Percentiles rank a stretch among this genome's conserved stretches.
phyloP scores from a whole-genome alignment of 2,797 vertebrate genomes.

The Anabas testudineus region DNA sequence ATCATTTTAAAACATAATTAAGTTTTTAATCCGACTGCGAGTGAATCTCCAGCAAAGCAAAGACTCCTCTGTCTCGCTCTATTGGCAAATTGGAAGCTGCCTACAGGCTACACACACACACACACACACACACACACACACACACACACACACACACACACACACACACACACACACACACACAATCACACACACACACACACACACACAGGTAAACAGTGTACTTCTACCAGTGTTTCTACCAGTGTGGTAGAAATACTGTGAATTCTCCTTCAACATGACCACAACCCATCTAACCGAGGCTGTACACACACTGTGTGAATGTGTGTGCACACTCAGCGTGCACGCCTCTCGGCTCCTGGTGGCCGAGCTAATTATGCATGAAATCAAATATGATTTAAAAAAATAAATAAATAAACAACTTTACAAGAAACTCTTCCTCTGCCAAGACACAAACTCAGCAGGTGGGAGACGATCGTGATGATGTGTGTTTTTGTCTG shows the following conservation, averaged over 20 bases:
- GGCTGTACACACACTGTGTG: conserved; percentile 3
- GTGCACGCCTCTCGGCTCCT: conserved; percentile 56
- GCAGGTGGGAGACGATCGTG: conserved; percentile 37
- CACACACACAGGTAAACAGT: conserved; percentile 14
- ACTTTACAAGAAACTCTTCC: conserved; percentile 67
- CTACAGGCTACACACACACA: conserved; percentile 37
- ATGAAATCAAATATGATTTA: conserved; percentile 87
- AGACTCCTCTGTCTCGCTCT: conserved; percentile 36
- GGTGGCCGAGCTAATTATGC: conserved; percentile 84
- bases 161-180: conserved; percentile 28
- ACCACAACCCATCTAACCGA: conserved; percentile 16
- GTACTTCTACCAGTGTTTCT: conserved; percentile 3
- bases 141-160: conserved; percentile 8
- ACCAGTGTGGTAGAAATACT: conserved; percentile 22
- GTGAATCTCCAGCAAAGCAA: conserved; percentile 80
- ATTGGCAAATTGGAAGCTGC: conserved; percentile 70
- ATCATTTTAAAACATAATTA: conserved; percentile 99
- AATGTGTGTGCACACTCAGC: conserved; percentile 44
- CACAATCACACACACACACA: conserved; percentile 9
- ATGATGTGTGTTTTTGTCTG: conserved; percentile 44
- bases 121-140: conserved; percentile 13
- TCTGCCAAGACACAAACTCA: conserved; percentile 26
- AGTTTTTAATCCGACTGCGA: conserved; percentile 91
- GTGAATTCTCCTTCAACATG: conserved; percentile 8
- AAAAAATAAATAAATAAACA: conserved; percentile 61